These are phyloP conservation scores for Thereva nobilitata DNA, from an alignment of 2,888 invertebrate genomes.

Conservation along the genomic window DNA sequence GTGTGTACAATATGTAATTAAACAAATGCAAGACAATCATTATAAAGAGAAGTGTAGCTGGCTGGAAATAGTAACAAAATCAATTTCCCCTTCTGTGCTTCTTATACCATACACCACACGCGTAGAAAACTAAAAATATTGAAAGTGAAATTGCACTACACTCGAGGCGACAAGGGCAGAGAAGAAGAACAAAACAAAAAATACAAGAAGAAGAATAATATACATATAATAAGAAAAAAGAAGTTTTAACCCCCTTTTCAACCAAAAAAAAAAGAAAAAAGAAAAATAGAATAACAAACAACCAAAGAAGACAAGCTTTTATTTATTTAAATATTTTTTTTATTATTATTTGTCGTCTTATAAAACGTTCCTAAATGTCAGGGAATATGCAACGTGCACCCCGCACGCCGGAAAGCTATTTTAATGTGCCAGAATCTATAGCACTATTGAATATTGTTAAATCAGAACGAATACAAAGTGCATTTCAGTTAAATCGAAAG, in stretches of 20 bases:
- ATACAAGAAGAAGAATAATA: too few species aligned
- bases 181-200: conserved; percentile 8
- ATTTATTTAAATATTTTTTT: too few species aligned
- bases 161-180: conserved; percentile 5
- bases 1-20: conserved; percentile 18
- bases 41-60: neutral
- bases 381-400: conserved; percentile 54
- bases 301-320: too few species aligned
- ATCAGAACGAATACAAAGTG: conserved; percentile 56
- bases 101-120: neutral
- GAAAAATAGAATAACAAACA: too few species aligned
- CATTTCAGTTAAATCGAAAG: conserved; percentile 57
- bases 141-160: conserved; percentile 18
- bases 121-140: conserved; percentile 15
- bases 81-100: conserved; percentile 15
- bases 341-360: neutral
- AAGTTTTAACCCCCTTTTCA: too few species aligned
- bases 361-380: conserved; percentile 22
- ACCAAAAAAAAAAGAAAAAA: too few species aligned
- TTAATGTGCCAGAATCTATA: conserved; percentile 57
- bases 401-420: conserved; percentile 56
- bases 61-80: conserved; percentile 30
- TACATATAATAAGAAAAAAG: too few species aligned
- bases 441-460: conserved; percentile 57
- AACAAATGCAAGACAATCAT: conserved; percentile 5